These are phyloP conservation scores for Belgica antarctica DNA, from an alignment of 2,888 invertebrate genomes.

Conservation along the genomic window DNA sequence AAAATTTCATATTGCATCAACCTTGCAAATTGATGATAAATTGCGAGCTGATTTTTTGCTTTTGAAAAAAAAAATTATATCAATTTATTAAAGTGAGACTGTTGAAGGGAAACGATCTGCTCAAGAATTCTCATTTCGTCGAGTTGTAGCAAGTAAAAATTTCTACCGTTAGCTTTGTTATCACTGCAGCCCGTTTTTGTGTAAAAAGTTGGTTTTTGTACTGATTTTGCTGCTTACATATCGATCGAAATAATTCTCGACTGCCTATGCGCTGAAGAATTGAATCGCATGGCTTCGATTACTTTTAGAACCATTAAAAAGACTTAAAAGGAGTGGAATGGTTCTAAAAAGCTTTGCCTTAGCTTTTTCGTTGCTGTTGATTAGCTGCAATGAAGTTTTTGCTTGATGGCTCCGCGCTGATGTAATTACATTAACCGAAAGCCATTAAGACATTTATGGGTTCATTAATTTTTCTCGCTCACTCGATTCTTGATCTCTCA, in stretches of 20 bases:
- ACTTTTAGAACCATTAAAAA: conserved; percentile 34
- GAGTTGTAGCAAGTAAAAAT: neutral
- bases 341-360: neutral
- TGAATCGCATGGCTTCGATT: conserved; percentile 22
- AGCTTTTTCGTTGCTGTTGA: conserved; percentile 25
- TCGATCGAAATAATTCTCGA: neutral
- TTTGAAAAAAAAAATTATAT: conserved; percentile 6
- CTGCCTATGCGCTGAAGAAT: neutral
- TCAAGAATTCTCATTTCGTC: neutral
- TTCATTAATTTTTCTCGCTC: conserved; percentile 32
- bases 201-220: conserved; percentile 9
- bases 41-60: neutral
- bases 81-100: conserved; percentile 34
- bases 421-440: conserved; percentile 33
- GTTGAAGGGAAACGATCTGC: neutral
- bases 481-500: no score
- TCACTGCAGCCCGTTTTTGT: conserved; percentile 19
- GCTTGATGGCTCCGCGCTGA: conserved; percentile 32
- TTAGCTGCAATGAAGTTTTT: conserved; percentile 40
- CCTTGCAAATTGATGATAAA: conserved; percentile 37
- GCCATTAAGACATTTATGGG: conserved; percentile 38
- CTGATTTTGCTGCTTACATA: neutral
- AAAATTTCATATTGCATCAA: neutral
- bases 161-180: conserved; percentile 32
- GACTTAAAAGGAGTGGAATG: conserved; percentile 12